phyloP scores from a whole-genome alignment of 2,888 invertebrate species.

The Sipha maydis region DNA sequence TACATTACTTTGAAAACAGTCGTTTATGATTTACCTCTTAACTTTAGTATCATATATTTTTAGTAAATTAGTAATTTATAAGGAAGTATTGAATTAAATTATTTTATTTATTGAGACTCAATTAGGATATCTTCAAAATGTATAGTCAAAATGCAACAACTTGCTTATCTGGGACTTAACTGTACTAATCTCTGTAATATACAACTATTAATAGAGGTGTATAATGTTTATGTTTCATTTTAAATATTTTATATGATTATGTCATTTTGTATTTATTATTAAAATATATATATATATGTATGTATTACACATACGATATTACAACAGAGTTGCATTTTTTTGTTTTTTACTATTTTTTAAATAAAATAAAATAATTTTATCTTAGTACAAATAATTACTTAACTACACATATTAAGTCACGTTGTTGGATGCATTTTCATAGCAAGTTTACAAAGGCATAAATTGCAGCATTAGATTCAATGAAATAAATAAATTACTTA shows the following conservation, averaged over 20 bases:
- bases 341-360: neutral
- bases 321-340: neutral
- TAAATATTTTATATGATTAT: slow-evolving; percentile 20
- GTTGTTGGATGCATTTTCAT: no score
- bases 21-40: neutral
- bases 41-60: neutral
- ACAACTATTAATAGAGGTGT: neutral
- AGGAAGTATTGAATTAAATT: neutral
- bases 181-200: neutral
- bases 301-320: neutral
- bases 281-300: neutral
- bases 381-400: neutral
- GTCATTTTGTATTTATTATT: slow-evolving; percentile 27
- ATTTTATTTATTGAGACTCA: neutral
- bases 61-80: neutral
- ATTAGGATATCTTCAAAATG: neutral
- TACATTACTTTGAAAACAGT: neutral
- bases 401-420: no score
- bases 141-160: neutral
- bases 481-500: no score
- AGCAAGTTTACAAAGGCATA: no score
- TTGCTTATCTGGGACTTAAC: neutral
- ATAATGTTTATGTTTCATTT: slow-evolving; percentile 10
- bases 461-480: no score
- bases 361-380: no score